Conservation (phyloP, 2,113 vertebrate species). For the Tricholaema leucomelas region DNA sequence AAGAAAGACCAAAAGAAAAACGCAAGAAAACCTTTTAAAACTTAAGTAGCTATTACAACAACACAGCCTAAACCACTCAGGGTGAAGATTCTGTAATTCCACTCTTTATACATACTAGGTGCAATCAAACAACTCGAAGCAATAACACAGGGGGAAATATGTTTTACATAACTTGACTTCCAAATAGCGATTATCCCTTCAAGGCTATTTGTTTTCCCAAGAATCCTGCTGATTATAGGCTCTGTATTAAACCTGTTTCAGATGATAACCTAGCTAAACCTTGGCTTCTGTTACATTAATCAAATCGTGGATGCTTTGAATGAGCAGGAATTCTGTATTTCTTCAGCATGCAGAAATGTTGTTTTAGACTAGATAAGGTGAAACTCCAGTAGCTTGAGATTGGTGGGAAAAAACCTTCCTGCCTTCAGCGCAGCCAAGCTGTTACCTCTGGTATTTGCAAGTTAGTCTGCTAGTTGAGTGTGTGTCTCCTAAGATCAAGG, state of each 20-base stretch:
- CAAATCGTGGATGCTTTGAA: conserved; percentile 11
- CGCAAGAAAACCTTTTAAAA: conserved; percentile 65
- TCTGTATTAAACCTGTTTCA: conserved; percentile 68
- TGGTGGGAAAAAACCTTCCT: background rate
- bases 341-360: background rate
- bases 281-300: conserved; percentile 42
- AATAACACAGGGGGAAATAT: conserved; percentile 62
- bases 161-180: conserved; percentile 74
- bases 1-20: conserved; percentile 62
- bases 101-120: conserved; percentile 46
- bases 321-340: background rate
- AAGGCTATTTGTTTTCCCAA: conserved; percentile 65
- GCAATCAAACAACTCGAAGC: conserved; percentile 55
- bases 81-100: conserved; percentile 64
- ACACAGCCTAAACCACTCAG: conserved; percentile 46
- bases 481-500: background rate
- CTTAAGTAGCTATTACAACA: conserved; percentile 55
- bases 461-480: background rate
- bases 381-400: background rate
- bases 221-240: conserved; percentile 70
- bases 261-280: conserved; percentile 70
- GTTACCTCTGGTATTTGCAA: background rate
- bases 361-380: background rate
- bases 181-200: conserved; percentile 62
- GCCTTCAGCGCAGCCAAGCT: background rate